These are phyloP conservation scores for Berghia stephanieae DNA, from an alignment of 1,140 invertebrate species.

Conservation along the genomic window DNA sequence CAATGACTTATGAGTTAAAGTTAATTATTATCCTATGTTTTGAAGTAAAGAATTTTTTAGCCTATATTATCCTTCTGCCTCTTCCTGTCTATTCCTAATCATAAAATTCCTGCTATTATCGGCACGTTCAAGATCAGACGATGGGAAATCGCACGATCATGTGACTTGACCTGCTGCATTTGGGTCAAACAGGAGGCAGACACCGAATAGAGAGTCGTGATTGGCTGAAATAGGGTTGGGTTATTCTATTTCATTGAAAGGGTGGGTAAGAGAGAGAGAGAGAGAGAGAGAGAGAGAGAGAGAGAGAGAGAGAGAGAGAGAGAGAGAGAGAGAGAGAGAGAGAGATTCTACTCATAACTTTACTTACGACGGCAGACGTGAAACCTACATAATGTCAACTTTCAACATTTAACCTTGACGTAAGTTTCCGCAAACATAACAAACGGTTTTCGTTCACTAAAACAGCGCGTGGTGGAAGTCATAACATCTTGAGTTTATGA, in stretches of 20 bases:
- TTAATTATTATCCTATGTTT: background rate
- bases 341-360: no score
- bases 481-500: no score
- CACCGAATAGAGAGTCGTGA: slow-evolving; percentile 15
- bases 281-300: slow-evolving; percentile 22
- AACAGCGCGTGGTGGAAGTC: no score
- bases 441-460: no score
- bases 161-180: background rate
- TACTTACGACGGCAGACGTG: no score
- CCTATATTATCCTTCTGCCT: background rate
- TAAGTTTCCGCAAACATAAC: no score
- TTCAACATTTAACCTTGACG: no score
- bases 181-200: slow-evolving; percentile 26
- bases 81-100: background rate
- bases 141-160: slow-evolving; percentile 42
- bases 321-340: background rate
- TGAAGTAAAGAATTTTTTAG: background rate
- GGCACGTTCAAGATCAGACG: slow-evolving; percentile 22
- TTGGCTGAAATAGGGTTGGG: slow-evolving; percentile 38
- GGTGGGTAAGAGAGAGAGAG: background rate
- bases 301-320: slow-evolving; percentile 12
- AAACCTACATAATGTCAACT: no score
- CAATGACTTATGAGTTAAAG: background rate
- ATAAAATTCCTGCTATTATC: slow-evolving; percentile 2
- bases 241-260: slow-evolving; percentile 15